A percentile compares a stretch with the other conserved stretches of the same genome.
These are phyloP conservation scores for Gryllus bimaculatus DNA, from an alignment of 1,140 invertebrate species.

Conservation along the genomic window DNA sequence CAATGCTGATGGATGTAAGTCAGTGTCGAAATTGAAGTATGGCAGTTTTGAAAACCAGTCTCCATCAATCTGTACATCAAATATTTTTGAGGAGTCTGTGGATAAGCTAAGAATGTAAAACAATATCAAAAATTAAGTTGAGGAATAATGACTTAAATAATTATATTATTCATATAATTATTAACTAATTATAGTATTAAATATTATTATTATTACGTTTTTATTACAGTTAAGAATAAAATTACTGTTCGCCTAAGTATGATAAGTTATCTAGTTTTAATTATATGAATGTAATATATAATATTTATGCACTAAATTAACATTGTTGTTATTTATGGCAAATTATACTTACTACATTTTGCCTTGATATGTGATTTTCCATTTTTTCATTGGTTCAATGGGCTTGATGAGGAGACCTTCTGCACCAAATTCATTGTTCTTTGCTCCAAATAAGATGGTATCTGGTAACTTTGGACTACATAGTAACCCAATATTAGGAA, in stretches of 20 bases:
- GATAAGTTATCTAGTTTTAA: too few relatives aligned
- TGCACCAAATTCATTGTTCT: constrained; percentile 46
- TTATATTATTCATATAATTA: neutral
- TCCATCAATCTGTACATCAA: constrained; percentile 13
- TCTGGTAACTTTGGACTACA: constrained; percentile 54
- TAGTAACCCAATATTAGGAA: constrained; percentile 54
- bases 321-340: too few relatives aligned
- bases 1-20: constrained; percentile 45
- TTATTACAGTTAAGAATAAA: too few relatives aligned
- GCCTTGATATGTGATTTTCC: constrained; percentile 51
- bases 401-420: constrained; percentile 52
- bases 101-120: neutral
- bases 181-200: too few relatives aligned
- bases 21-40: constrained; percentile 58
- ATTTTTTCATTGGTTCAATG: constrained; percentile 54
- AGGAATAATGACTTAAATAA: neutral
- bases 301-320: too few relatives aligned
- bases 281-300: too few relatives aligned
- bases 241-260: too few relatives aligned
- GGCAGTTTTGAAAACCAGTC: constrained; percentile 33
- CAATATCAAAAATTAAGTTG: neutral
- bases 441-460: constrained; percentile 47
- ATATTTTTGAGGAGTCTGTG: constrained; percentile 8
- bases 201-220: too few relatives aligned
- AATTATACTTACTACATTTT: constrained; percentile 44